Percentiles rank a stretch among this genome's conserved stretches.
phyloP scores from a whole-genome alignment of 2,888 invertebrate genomes.

The Drosophila atroscutellata region DNA sequence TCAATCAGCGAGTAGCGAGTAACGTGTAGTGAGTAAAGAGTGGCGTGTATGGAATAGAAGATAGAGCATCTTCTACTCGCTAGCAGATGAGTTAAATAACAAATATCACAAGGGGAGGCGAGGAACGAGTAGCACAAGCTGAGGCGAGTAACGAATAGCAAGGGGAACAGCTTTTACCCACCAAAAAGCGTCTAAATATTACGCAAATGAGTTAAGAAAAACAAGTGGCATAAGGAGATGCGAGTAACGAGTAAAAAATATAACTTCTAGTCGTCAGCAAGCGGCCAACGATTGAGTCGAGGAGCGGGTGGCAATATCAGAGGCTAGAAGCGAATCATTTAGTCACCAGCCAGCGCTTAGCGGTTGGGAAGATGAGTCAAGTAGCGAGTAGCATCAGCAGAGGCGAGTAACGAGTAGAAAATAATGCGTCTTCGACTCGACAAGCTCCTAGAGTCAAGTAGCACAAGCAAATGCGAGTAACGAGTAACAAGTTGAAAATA shows the following conservation, averaged over 20 bases:
- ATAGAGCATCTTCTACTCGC: background rate
- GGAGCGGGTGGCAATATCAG: background rate
- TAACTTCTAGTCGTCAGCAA: background rate
- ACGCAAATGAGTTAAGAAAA: background rate
- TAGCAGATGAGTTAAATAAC: background rate
- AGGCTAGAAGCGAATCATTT: background rate
- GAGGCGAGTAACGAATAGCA: background rate
- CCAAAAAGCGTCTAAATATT: background rate
- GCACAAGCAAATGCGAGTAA: background rate
- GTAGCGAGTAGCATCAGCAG: background rate
- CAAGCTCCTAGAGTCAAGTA: no score
- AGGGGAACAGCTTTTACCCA: background rate
- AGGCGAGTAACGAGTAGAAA: background rate
- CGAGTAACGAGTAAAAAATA: background rate
- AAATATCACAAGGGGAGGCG: background rate
- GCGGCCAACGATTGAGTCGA: background rate
- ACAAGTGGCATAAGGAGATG: no score
- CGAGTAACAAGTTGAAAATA: background rate
- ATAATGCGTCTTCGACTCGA: background rate
- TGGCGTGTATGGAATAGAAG: background rate
- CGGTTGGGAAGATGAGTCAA: background rate
- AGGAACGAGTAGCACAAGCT: background rate
- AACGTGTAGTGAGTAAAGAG: background rate
- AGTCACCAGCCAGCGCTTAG: no score
- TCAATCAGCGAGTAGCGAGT: conserved; percentile 87